Percentiles rank a stretch among this genome's conserved stretches.
Conservation (phyloP, 2,888 invertebrate genomes). For the Sinodicranocentrus sp. region DNA sequence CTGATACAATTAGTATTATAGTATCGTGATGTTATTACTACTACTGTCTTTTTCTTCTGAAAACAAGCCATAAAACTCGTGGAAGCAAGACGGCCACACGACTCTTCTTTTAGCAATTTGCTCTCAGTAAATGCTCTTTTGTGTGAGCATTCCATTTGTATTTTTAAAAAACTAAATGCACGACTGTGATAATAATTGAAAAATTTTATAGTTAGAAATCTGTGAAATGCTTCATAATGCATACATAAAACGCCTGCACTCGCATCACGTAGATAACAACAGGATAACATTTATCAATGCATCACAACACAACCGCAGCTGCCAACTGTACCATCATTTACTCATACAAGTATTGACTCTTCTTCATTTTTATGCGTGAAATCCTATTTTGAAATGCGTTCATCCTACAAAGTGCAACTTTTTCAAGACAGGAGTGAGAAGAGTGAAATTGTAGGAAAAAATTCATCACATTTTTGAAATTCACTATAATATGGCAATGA, state of each 20-base stretch:
- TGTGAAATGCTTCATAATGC: constrained; percentile 33
- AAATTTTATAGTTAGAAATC: constrained; percentile 60
- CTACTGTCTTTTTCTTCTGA: constrained; percentile 3
- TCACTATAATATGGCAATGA: constrained; percentile 9
- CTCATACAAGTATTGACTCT: neutral
- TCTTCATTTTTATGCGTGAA: constrained; percentile 44
- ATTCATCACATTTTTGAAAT: constrained; percentile 29
- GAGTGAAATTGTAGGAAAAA: constrained; percentile 40
- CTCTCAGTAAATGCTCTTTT: constrained; percentile 5
- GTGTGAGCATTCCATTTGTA: neutral
- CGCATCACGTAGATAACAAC: neutral
- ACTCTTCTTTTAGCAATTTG: constrained; percentile 2
- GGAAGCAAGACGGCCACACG: constrained; percentile 33
- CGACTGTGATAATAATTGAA: constrained; percentile 34
- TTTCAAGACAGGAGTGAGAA: constrained; percentile 21
- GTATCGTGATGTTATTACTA: neutral
- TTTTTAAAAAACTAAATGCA: constrained; percentile 5
- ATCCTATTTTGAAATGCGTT: neutral
- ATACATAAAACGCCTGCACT: neutral
- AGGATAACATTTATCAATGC: neutral
- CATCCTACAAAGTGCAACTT: constrained; percentile 17
- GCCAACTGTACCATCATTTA: constrained; percentile 4
- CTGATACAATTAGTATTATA: too few relatives aligned
- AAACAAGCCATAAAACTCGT: constrained; percentile 29
- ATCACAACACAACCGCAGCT: neutral